Percentiles rank a stretch among this genome's conserved stretches.
phyloP scores from a whole-genome alignment of 2,113 vertebrate species.

The Callithrix jacchus region DNA sequence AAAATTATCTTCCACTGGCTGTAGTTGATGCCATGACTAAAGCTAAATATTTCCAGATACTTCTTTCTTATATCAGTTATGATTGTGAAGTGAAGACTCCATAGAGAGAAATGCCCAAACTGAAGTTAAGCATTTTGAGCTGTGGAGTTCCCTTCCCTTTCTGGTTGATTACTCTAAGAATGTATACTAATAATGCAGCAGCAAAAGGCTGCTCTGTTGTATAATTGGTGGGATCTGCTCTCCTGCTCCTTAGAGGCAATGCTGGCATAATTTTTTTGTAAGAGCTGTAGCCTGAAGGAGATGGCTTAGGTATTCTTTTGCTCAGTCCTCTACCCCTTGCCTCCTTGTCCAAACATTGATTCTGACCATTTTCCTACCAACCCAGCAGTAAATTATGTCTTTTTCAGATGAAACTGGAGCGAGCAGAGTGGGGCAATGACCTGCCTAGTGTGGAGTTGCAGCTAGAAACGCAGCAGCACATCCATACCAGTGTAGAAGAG shows the following conservation, averaged over 20 bases:
- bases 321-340: not conserved
- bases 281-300: not conserved
- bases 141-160: not conserved
- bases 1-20: not conserved
- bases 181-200: not conserved
- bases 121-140: slow-evolving; percentile 11
- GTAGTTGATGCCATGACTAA: slow-evolving; percentile 9
- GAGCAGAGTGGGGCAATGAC: slow-evolving; percentile 95
- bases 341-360: not conserved
- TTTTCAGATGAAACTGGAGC: slow-evolving; percentile 91
- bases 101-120: slow-evolving; percentile 1
- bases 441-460: slow-evolving; percentile 93
- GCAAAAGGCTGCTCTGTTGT: not conserved
- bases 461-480: slow-evolving; percentile 90
- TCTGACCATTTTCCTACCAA: not conserved
- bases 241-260: not conserved
- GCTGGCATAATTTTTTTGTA: not conserved
- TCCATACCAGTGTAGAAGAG: slow-evolving; percentile 92
- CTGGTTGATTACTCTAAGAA: not conserved
- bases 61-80: slow-evolving; percentile 5
- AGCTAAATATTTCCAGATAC: slow-evolving; percentile 34
- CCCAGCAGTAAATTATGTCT: not conserved
- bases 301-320: slow-evolving; percentile 8
- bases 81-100: not conserved
- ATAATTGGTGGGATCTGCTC: not conserved